These are phyloP conservation scores for Oncopeltus fasciatus DNA, from an alignment of 1,140 invertebrate species.

Conservation along the genomic window DNA sequence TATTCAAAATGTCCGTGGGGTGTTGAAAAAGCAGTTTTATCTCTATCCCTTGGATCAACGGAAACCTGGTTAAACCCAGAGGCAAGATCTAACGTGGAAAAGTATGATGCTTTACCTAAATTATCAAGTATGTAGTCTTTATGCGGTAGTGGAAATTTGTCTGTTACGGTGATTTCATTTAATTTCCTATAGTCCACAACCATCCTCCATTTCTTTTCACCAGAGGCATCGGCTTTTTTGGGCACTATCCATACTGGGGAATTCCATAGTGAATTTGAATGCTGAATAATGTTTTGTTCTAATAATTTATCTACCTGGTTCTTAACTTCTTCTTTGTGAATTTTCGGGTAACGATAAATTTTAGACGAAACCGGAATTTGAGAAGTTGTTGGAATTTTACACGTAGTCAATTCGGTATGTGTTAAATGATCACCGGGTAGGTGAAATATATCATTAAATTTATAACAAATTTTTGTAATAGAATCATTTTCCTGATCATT, in stretches of 20 bases:
- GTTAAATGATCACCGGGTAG: too few relatives aligned
- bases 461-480: too few relatives aligned
- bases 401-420: background rate
- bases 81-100: conserved; percentile 21
- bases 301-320: conserved; percentile 26
- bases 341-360: conserved; percentile 29
- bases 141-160: too few relatives aligned
- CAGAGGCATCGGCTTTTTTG: conserved; percentile 21
- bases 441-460: too few relatives aligned
- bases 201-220: conserved; percentile 21
- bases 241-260: conserved; percentile 19
- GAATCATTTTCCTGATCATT: background rate
- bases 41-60: conserved; percentile 16
- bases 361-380: conserved; percentile 12
- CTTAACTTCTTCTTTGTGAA: conserved; percentile 28
- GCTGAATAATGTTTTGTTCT: conserved; percentile 18
- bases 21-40: conserved; percentile 23
- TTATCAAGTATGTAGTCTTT: conserved; percentile 1
- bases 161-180: too few relatives aligned
- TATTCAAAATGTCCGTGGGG: conserved; percentile 20
- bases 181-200: conserved; percentile 23
- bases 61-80: conserved; percentile 28
- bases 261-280: conserved; percentile 18
- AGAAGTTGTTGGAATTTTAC: background rate
- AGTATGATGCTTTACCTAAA: conserved; percentile 17